These are phyloP conservation scores for Melipona bicolor DNA, from an alignment of 2,888 invertebrate species.

Conservation along the genomic window DNA sequence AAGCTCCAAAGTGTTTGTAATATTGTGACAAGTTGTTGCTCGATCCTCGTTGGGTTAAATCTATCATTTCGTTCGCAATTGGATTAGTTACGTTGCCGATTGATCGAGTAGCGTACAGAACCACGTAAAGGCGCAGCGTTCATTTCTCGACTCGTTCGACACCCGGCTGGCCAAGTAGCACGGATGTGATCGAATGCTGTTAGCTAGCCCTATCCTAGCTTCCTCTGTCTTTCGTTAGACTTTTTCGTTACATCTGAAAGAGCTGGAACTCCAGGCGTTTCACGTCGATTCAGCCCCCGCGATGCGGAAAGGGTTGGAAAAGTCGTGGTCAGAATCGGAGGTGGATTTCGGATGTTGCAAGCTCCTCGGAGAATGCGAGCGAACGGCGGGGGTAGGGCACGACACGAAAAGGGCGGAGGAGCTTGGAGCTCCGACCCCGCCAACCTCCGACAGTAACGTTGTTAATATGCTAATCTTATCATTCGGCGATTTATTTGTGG, in stretches of 20 bases:
- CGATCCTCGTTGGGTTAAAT: background rate
- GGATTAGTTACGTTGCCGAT: background rate
- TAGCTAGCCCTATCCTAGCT: background rate
- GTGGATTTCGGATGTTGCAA: constrained; percentile 58
- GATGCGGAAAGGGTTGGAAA: constrained; percentile 62
- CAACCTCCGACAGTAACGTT: constrained; percentile 71
- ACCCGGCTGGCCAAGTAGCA: constrained; percentile 25
- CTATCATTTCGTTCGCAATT: too few relatives aligned
- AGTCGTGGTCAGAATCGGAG: constrained; percentile 70
- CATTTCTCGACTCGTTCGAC: constrained; percentile 42
- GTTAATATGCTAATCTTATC: constrained; percentile 79
- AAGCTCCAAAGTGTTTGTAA: background rate
- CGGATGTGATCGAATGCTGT: constrained; percentile 37
- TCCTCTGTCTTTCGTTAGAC: constrained; percentile 54
- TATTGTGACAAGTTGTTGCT: background rate
- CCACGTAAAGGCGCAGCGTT: constrained; percentile 44
- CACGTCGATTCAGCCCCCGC: constrained; percentile 58
- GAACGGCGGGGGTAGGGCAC: constrained; percentile 70
- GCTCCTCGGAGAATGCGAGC: constrained; percentile 70
- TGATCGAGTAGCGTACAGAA: constrained; percentile 35
- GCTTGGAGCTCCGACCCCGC: constrained; percentile 42
- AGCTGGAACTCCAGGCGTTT: constrained; percentile 49
- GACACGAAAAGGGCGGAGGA: constrained; percentile 78
- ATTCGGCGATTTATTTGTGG: constrained; percentile 68
- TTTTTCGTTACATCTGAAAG: constrained; percentile 53